Evolutionary conservation across 2,113 vertebrate genomes (phyloP).

Genomic region (Camelus dromedarius): DNA sequence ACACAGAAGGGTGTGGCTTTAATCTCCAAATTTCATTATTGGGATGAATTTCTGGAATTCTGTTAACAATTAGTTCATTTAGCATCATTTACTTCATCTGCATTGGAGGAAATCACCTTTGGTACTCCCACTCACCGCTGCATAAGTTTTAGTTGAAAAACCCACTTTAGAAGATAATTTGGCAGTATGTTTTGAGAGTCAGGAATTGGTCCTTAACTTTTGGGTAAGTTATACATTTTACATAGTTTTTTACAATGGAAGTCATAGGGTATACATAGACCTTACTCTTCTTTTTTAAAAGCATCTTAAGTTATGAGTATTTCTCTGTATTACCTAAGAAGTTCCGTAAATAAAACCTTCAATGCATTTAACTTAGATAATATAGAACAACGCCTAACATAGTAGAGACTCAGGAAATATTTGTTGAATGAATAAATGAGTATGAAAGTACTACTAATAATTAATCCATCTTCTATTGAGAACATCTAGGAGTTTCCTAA

Average conservation of each 20-base stretch:
- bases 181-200: neutral
- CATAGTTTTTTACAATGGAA: neutral
- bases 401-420: neutral
- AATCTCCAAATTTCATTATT: neutral
- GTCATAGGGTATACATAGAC: neutral
- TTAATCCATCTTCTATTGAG: neutral
- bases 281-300: neutral
- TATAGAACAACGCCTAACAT: neutral
- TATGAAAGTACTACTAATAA: neutral
- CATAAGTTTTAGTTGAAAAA: neutral
- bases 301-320: neutral
- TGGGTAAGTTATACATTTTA: neutral
- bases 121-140: neutral
- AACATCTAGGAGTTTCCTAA: neutral
- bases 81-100: neutral
- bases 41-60: neutral
- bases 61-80: neutral
- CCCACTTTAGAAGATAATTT: neutral
- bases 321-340: neutral
- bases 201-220: neutral
- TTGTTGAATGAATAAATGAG: conserved; percentile 15
- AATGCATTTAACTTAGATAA: neutral
- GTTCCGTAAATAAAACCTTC: neutral
- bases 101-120: neutral
- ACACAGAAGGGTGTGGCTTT: neutral